A percentile compares a stretch with the other conserved stretches of the same genome.
Evolutionary conservation across 2,113 vertebrate genomes (phyloP).

Genomic region (Engraulis encrasicolus): DNA sequence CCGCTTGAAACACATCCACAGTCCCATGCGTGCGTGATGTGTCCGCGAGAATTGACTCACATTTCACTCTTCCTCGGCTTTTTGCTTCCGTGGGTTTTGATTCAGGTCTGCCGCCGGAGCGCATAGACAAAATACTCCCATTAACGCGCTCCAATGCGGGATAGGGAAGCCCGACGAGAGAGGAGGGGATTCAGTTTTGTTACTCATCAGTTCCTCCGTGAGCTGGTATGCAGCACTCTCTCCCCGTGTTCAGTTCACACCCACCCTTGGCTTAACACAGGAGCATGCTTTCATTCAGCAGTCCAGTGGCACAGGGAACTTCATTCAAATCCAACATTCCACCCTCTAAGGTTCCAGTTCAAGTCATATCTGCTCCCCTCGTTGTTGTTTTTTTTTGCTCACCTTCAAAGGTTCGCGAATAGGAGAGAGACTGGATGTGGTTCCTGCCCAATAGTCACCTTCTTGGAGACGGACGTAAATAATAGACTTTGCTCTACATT

Average conservation of each 20-base stretch:
- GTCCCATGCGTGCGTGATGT: background rate
- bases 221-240: background rate
- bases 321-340: constrained; percentile 13
- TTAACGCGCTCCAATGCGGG: background rate
- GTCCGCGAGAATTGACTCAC: background rate
- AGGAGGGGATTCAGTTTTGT: constrained; percentile 14
- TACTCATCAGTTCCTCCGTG: constrained; percentile 8
- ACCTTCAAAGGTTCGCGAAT: background rate
- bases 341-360: constrained; percentile 11
- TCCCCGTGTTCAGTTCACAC: constrained; percentile 6
- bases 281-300: constrained; percentile 9
- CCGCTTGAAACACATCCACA: constrained; percentile 33
- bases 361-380: background rate
- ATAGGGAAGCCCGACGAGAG: background rate
- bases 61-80: background rate
- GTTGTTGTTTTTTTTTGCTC: background rate
- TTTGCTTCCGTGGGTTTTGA: background rate
- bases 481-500: background rate
- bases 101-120: background rate
- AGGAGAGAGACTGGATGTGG: background rate
- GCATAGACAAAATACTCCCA: constrained; percentile 4
- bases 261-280: constrained; percentile 11
- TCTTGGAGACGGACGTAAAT: background rate
- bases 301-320: constrained; percentile 3
- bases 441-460: background rate